Evolutionary conservation across 2,888 invertebrate genomes (phyloP).

Genomic region (Phyto melanocephala): DNA sequence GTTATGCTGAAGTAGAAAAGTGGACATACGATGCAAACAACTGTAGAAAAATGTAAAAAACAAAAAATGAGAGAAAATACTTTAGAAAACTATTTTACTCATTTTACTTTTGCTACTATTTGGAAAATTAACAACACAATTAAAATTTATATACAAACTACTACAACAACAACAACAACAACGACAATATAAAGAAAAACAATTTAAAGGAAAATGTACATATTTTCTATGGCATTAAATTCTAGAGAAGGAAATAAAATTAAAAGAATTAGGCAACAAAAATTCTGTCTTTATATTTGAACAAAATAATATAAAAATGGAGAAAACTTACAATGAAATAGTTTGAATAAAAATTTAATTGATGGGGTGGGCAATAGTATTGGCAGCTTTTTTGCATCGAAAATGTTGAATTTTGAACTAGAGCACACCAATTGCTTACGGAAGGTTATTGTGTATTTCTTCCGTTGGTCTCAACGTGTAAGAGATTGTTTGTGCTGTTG

Average conservation of each 20-base stretch:
- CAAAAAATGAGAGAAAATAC: conserved; percentile 20
- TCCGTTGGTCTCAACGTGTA: no score
- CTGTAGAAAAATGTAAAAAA: conserved; percentile 20
- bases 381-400: no score
- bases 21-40: conserved; percentile 53
- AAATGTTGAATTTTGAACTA: no score
- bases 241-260: conserved; percentile 39
- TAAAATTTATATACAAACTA: conserved; percentile 60
- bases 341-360: conserved; percentile 6
- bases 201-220: not conserved
- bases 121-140: conserved; percentile 66
- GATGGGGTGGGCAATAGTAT: not conserved
- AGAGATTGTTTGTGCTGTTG: no score
- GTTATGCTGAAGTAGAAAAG: conserved; percentile 49
- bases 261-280: conserved; percentile 6
- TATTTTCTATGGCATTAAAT: conserved; percentile 60
- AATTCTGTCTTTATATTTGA: not conserved
- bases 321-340: conserved; percentile 13
- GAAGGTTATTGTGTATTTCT: no score
- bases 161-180: not conserved
- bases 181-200: not conserved
- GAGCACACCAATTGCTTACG: no score
- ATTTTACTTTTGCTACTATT: conserved; percentile 54
- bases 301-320: no score
- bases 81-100: conserved; percentile 61